These are phyloP conservation scores for Brachionus asplanchnoidis DNA, from an alignment of 1,140 invertebrate species.

Conservation along the genomic window DNA sequence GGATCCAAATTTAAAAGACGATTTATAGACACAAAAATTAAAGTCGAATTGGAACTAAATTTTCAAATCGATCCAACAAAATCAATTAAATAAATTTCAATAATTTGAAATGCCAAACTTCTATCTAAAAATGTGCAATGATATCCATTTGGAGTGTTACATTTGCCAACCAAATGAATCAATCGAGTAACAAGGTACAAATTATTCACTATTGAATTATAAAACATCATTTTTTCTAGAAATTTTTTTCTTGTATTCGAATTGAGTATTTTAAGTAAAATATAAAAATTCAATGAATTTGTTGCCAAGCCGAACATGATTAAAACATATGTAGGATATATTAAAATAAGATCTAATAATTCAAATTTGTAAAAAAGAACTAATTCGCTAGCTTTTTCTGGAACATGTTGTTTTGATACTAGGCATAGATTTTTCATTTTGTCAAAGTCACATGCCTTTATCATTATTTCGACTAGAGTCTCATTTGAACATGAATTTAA, in stretches of 20 bases:
- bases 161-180: neutral
- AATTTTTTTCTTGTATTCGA: neutral
- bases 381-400: neutral
- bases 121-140: neutral
- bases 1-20: neutral
- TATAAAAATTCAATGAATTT: neutral
- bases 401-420: neutral
- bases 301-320: neutral
- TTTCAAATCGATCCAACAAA: neutral
- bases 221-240: constrained; percentile 11
- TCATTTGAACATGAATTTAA: neutral
- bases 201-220: constrained; percentile 9
- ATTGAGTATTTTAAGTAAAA: neutral
- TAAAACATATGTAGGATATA: neutral
- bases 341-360: neutral
- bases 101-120: neutral
- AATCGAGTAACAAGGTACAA: neutral
- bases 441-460: neutral
- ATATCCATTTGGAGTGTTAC: neutral
- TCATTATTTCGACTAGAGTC: neutral
- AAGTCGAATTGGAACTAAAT: neutral
- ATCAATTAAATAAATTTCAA: constrained; percentile 9
- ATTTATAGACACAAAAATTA: neutral
- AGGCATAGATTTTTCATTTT: neutral
- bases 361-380: neutral